phyloP scores from a whole-genome alignment of 2,113 vertebrate genomes.

The Rana temporaria region DNA sequence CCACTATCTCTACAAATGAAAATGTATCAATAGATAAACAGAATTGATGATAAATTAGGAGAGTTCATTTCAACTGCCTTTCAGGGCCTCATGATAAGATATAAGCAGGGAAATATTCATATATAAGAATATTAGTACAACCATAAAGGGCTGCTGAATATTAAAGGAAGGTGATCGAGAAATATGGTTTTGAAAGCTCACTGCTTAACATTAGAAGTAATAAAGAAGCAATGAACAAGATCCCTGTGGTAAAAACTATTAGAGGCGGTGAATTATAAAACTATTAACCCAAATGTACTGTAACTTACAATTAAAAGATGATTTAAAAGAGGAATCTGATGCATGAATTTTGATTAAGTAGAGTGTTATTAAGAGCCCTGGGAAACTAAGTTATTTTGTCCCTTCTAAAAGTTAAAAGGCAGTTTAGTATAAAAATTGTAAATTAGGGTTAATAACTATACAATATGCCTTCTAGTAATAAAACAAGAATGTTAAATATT shows the following conservation, averaged over 20 bases:
- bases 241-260: conserved; percentile 98
- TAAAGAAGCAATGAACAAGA: conserved; percentile 92
- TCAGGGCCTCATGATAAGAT: too few relatives aligned
- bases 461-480: conserved; percentile 91
- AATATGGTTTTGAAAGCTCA: conserved; percentile 1
- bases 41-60: too few relatives aligned
- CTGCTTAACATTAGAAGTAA: conserved; percentile 77
- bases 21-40: too few relatives aligned
- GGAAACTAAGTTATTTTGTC: conserved; percentile 87
- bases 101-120: background rate
- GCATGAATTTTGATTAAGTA: conserved; percentile 99
- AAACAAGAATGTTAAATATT: conserved; percentile 82
- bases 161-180: background rate
- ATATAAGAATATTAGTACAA: background rate
- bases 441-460: conserved; percentile 99
- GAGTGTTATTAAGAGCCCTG: conserved; percentile 95
- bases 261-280: conserved; percentile 97
- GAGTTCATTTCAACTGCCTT: too few relatives aligned
- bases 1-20: too few relatives aligned
- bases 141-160: background rate
- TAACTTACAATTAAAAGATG: conserved; percentile 99
- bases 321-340: conserved; percentile 99
- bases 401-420: conserved; percentile 90
- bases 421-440: conserved; percentile 94
- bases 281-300: conserved; percentile 95